Base-by-base conservation (phyloP, 2,888 invertebrate genomes). In the Antheraea yamamai region DNA sequence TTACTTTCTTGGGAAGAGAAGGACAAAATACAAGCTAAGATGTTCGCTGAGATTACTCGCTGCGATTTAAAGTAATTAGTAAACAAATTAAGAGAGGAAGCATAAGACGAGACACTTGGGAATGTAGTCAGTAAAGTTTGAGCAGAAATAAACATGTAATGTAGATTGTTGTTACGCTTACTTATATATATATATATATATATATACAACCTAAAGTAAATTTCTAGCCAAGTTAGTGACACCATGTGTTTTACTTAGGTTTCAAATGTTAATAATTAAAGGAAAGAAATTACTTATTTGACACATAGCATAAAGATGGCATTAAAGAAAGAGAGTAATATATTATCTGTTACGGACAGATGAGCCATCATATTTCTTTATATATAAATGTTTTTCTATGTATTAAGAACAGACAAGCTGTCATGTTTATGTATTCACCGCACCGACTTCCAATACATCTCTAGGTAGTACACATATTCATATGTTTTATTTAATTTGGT, bases 31-130 rank as follows among this genome's bases (percentile, higher is more conserved):
- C 39, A 39, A 70, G 70, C 39, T 39, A 39, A 39, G 39, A 70
- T 70, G 70, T 66, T 70, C 39, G 39, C 39, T 70, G 70, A 70
- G 70, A 70, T 70, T 70, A 70, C 39, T 70, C 39, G 35, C 39
- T 70, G 39, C 70, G 70, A 70, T 70, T 70, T 70, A 39, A 70
- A 70, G 23, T 70, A 70, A 70, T 70, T 70, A 70, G 70, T 39
- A 70, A 70, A 70, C 70, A 70, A 70, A 70, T 70, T 70, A 70
- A 70, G 64, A 39, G 70, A 39, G 70, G 39, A 66, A 70, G 39
- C 35, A 70, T 39, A 70, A 35, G 70, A 70, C 12, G 70, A 70
- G 70, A n/a, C 39, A 2, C 39, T 70, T 10, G 39, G 70, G 20
- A 70, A 39, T n/a, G 70, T 70, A n/a, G 70, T 70, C n/a, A n/a